Percentiles rank a stretch among this genome's conserved stretches.
Evolutionary conservation across 2,888 invertebrate species (phyloP).

Genomic region (Sialis fuliginosa): DNA sequence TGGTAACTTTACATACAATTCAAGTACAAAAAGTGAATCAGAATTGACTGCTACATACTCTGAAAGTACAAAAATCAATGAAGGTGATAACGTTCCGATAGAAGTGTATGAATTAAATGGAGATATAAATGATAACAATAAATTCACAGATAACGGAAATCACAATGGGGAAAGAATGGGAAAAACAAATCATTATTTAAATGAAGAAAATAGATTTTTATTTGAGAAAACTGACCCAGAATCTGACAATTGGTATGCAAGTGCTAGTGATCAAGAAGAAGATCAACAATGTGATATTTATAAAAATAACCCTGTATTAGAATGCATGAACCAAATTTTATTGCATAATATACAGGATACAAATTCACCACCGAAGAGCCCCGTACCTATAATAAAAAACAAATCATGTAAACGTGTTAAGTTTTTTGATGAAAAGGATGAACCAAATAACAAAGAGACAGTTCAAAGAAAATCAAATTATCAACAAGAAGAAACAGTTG

Average conservation of each 20-base stretch:
- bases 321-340: constrained; percentile 73
- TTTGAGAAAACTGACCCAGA: constrained; percentile 28
- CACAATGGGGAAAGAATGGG: not conserved
- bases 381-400: constrained; percentile 9
- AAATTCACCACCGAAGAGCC: constrained; percentile 25
- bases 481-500: not conserved
- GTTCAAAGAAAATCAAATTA: constrained; percentile 12
- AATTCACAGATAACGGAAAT: not conserved
- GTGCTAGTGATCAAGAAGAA: constrained; percentile 62
- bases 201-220: constrained; percentile 9
- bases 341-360: constrained; percentile 47
- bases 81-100: constrained; percentile 1
- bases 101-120: constrained; percentile 3
- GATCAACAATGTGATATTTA: constrained; percentile 49
- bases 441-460: constrained; percentile 6
- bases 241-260: constrained; percentile 63
- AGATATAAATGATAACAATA: not conserved
- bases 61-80: constrained; percentile 1
- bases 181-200: not conserved
- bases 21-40: constrained; percentile 4
- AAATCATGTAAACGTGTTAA: constrained; percentile 20
- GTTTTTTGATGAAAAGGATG: constrained; percentile 20
- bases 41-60: not conserved
- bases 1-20: constrained; percentile 1
- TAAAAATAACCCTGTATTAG: constrained; percentile 67